These are phyloP conservation scores for Latrodectus geometricus DNA, from an alignment of 1,140 invertebrate genomes.

Conservation along the genomic window DNA sequence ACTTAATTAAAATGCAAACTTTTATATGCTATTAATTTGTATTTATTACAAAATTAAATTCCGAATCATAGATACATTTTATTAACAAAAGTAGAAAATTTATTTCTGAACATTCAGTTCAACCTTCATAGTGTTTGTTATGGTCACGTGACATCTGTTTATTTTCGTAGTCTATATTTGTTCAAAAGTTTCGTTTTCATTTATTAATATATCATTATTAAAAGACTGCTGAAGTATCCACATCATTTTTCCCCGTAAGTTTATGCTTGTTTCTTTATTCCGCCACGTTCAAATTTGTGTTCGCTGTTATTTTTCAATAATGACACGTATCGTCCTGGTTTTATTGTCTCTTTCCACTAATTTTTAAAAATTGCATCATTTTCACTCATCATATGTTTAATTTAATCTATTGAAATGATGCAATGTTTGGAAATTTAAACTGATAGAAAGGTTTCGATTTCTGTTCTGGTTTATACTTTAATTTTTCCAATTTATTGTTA, in stretches of 20 bases:
- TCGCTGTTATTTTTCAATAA: background rate
- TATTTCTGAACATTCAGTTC: too few relatives aligned
- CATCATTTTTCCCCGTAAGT: background rate
- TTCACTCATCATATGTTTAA: too few relatives aligned
- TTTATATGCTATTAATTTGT: too few relatives aligned
- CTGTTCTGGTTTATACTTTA: too few relatives aligned
- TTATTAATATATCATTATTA: background rate
- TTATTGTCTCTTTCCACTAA: background rate
- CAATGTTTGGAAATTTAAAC: too few relatives aligned
- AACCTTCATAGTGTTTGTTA: constrained; percentile 5
- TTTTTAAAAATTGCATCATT: background rate
- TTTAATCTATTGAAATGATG: too few relatives aligned
- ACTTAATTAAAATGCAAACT: too few relatives aligned
- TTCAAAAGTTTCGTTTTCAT: constrained; percentile 41
- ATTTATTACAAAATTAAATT: too few relatives aligned
- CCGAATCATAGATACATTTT: too few relatives aligned
- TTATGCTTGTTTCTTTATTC: background rate
- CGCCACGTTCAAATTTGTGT: background rate
- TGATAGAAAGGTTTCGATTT: too few relatives aligned
- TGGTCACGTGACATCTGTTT: constrained; percentile 43
- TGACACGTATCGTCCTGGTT: background rate
- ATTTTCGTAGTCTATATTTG: background rate
- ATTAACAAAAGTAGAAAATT: background rate
- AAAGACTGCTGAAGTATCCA: background rate
- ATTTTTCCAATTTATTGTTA: too few relatives aligned